phyloP scores from a whole-genome alignment of 1,140 invertebrate genomes.

The Phymastichus coffea region DNA sequence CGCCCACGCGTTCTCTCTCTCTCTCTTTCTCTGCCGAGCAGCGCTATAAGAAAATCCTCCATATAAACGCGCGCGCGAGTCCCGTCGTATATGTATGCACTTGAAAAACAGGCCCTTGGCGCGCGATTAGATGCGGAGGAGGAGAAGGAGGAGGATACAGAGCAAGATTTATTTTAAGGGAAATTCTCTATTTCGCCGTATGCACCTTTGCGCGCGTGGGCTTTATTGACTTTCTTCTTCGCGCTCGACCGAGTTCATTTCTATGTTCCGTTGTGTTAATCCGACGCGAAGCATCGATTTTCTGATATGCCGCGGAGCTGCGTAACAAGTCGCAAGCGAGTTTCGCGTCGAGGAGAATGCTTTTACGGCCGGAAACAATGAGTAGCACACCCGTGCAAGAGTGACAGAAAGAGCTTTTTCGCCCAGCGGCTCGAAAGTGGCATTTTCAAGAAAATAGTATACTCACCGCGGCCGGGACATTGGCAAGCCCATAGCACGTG shows the following conservation, averaged over 20 bases:
- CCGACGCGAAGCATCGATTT: no score
- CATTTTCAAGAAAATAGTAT: no score
- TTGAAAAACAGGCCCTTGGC: constrained; percentile 30
- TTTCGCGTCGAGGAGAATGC: constrained; percentile 3
- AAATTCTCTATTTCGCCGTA: constrained; percentile 1
- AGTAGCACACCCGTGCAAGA: no score
- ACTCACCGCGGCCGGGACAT: no score
- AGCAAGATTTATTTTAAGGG: constrained; percentile 2
- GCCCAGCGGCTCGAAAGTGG: no score
- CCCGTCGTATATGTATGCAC: neutral
- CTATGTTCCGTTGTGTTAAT: no score
- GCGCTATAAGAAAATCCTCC: constrained; percentile 1
- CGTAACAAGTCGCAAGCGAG: constrained; percentile 14
- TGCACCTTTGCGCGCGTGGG: constrained; percentile 11
- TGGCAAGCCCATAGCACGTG: no score
- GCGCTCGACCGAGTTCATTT: constrained; percentile 28
- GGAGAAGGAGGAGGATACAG: no score
- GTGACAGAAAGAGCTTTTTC: no score
- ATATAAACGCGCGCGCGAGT: neutral
- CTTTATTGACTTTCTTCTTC: constrained; percentile 31
- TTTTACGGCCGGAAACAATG: constrained; percentile 21
- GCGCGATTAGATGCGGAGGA: constrained; percentile 22
- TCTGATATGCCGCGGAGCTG: no score
- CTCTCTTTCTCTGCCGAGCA: no score
- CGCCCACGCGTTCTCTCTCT: constrained; percentile 32